These are phyloP conservation scores for Bruchidius siliquastri DNA, from an alignment of 2,888 invertebrate species.

Conservation along the genomic window DNA sequence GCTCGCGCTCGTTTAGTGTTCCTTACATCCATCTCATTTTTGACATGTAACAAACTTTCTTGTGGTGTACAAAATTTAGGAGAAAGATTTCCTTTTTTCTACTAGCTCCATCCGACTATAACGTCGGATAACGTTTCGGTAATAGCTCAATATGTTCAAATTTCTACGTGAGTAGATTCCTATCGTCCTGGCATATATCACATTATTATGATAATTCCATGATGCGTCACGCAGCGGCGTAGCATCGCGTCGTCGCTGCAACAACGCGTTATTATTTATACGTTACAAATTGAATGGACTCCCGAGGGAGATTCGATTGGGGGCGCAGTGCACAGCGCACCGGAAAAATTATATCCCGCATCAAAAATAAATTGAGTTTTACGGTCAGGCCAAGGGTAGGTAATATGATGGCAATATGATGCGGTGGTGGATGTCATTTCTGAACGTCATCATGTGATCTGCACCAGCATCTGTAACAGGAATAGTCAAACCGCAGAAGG, in stretches of 20 bases:
- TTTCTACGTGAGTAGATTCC: constrained; percentile 2
- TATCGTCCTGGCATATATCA: constrained; percentile 6
- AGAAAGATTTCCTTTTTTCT: too few species aligned
- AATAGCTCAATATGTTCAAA: not conserved
- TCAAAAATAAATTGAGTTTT: constrained; percentile 43
- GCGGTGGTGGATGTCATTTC: not conserved
- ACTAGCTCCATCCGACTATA: not conserved
- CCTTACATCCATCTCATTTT: too few species aligned
- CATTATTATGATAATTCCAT: constrained; percentile 18
- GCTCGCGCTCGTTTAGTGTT: too few species aligned
- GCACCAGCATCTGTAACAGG: too few species aligned
- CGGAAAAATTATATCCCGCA: constrained; percentile 44
- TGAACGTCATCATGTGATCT: too few species aligned
- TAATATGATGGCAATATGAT: not conserved
- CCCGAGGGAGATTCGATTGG: constrained; percentile 29
- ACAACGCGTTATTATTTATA: constrained; percentile 34
- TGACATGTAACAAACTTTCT: too few species aligned
- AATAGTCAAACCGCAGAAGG: too few species aligned
- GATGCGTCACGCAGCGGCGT: constrained; percentile 18
- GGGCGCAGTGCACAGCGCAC: constrained; percentile 27
- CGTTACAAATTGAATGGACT: constrained; percentile 36
- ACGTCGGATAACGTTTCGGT: not conserved
- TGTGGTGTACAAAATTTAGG: too few species aligned
- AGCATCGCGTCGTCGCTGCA: not conserved
- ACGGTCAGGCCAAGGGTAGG: not conserved